Evolutionary conservation across 92 coral and sea anemone species (phyloP), one percentile per base, ranked within the genome.

Genomic region (Plumapathes pennacea): DNA sequence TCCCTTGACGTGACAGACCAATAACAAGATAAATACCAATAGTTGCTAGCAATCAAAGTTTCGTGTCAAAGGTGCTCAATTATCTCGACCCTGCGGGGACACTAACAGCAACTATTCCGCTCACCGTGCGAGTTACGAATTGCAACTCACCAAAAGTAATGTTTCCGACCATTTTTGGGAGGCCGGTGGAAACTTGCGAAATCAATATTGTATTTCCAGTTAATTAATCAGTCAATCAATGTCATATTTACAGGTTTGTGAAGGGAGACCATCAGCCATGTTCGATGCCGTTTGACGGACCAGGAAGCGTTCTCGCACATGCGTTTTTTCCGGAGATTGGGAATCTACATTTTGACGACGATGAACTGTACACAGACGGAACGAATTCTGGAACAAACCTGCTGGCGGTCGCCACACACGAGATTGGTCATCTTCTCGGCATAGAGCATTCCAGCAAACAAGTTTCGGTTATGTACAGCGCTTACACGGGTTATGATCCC

Each of bases 381-480:
- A 27, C 25, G 9, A 0, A 32, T 21, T 3, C 37, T n/a, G 92
- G 88, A 1, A 77, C 59, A 11, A 83, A 88, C 76, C 57, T 91
- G 22, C 66, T 79, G 6, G 55, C 89, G 0, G 83, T 84, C 31
- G 89, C 96, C 10, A 80, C 82, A 21, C 97, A 91, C 41, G 97
- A 91, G 76, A 88, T 91, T 17, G 97, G 97, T 23, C 97, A 88
- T 39, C 74, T 57, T 14, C 62, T 91, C 4, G 97, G 97, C 1
- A 60, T 91, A 6, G 60, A 46, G 34, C 97, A 91, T 48, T 69
- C 86, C 3, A 38, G 22, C 14, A 25, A 64, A 3, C 13, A 48
- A 12, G 15, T 45, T 0, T 62, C 97, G 0, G 46, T 88, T 13
- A 91, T 91, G 97, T 25, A 83, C 26, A 69, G 72, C 8, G 59